Evolutionary conservation across 1,140 invertebrate genomes (phyloP), one percentile per base, ranked within the genome.

Genomic region (Panagrolaimus sp.): DNA sequence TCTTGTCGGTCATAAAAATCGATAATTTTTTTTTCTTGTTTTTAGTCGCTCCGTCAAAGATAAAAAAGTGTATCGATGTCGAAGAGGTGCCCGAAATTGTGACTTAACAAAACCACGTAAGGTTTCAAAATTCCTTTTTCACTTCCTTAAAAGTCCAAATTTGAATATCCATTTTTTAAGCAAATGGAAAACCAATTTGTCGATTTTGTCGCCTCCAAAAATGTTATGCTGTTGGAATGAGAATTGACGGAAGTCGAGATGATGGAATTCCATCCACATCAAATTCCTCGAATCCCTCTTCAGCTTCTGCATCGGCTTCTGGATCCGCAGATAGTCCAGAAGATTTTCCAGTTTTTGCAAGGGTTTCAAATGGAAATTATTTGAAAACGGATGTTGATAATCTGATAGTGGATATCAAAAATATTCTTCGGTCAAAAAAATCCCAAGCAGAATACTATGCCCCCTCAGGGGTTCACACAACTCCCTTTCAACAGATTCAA

Each of bases 121-220:
- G 52, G 21, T 58, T 26, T 12, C 10, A 6, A 12, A 10, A 12
- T 17, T 58, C 10, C 28, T 58, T 58, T 14, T 12, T 4, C 2
- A 4, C 10, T 26, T 24, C 12, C 21, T 12, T 58, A 3, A 26
- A 21, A 21, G 4, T 8, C 4, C 14, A 17, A 58, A 26, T 58
- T 10, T 52, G n/a, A 10, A 46, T 10, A 46, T n/a, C n/a, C n/a
- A n/a, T 9, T n/a, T n/a, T 55, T 55, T n/a, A 10, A 55, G 52
- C 52, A 58, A 58, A 28, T 21, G 52, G 52, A n/a, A 58, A 58
- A 21, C 52, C 52, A 58, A 58, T 58, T 28, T 58, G 52, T 21
- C 52, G 52, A 12, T 58, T 58, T 21, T 58, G 52, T 21, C 52
- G 52, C 1, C 52, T 58, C 1, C 21, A 58, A 21, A 58, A 58